Percentiles rank a stretch among this genome's conserved stretches.
Evolutionary conservation across 2,113 vertebrate species (phyloP).

Genomic region (cattle (Bos taurus)): ARS-UCD2.0 NC_037335.1:36053001-36053500

Average conservation of each 20-base stretch:
- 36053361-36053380: slow-evolving; percentile 66
- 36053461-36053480: slow-evolving; percentile 86
- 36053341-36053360: slow-evolving; percentile 39
- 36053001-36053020: not conserved
- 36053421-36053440: slow-evolving; percentile 72
- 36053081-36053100: not conserved
- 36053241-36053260: not conserved
- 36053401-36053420: slow-evolving; percentile 75
- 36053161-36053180: not conserved
- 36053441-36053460: slow-evolving; percentile 81
- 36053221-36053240: not conserved
- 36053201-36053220: not conserved
- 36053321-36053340: slow-evolving; percentile 51
- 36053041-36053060: not conserved
- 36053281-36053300: not conserved
- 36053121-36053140: not conserved
- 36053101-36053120: not conserved
- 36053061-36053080: not conserved
- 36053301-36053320: slow-evolving; percentile 3
- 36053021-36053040: not conserved
- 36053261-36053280: not conserved
- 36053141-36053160: not conserved
- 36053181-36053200: not conserved
- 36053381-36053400: slow-evolving; percentile 66
- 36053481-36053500: slow-evolving; percentile 81